Percentiles rank a stretch among this genome's conserved stretches.
Evolutionary conservation across 2,113 vertebrate genomes (phyloP).

Genomic region (Lagopus leucura): DNA sequence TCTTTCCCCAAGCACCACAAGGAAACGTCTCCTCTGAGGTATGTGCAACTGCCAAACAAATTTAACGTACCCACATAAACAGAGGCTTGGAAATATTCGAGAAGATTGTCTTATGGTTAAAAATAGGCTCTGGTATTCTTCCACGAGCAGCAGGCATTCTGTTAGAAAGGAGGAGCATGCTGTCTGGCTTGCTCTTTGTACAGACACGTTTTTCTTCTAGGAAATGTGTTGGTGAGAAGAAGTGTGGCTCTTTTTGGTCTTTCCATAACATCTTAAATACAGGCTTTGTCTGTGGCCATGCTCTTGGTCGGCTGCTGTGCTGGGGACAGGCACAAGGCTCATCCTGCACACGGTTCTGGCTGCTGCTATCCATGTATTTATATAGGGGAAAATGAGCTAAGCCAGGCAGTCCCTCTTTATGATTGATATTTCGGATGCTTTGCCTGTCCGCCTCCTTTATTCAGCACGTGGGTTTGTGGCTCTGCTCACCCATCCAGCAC

Average conservation of each 20-base stretch:
- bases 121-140: conserved; percentile 24
- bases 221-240: neutral
- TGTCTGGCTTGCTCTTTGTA: neutral
- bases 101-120: conserved; percentile 15
- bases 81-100: conserved; percentile 30
- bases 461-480: neutral
- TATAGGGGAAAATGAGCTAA: neutral
- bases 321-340: neutral
- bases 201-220: neutral
- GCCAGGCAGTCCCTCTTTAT: neutral
- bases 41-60: conserved; percentile 42
- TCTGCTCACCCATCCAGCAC: too few species aligned
- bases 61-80: conserved; percentile 7
- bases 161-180: neutral
- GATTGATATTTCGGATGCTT: neutral
- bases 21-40: conserved; percentile 48
- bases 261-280: neutral
- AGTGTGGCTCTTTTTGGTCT: neutral
- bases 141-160: conserved; percentile 3
- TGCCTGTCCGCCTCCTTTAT: neutral
- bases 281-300: neutral
- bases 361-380: neutral
- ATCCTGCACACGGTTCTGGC: neutral
- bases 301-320: neutral
- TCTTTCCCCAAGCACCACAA: conserved; percentile 35